Percentiles rank a stretch among this genome's conserved stretches.
Conservation (phyloP, 2,888 invertebrate genomes). For the Coremacera marginata region DNA sequence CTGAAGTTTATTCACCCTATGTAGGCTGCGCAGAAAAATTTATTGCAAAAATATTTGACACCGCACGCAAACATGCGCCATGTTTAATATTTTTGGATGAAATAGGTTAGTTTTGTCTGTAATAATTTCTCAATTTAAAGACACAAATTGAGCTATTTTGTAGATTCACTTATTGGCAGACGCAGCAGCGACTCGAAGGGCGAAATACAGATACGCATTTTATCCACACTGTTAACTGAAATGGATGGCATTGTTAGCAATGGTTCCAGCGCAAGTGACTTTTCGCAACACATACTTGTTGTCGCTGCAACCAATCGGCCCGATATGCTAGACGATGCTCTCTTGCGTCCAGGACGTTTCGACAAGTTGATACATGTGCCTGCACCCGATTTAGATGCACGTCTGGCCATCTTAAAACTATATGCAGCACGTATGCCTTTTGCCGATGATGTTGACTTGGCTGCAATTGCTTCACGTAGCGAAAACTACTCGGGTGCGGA, state of each 20-base stretch:
- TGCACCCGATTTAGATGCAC: constrained; percentile 72
- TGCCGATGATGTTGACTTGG: constrained; percentile 66
- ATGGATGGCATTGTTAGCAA: constrained; percentile 75
- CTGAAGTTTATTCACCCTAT: constrained; percentile 76
- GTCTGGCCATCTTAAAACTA: constrained; percentile 70
- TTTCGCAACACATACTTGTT: constrained; percentile 70
- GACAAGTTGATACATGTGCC: constrained; percentile 75
- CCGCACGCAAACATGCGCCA: constrained; percentile 74
- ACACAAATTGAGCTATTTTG: background rate
- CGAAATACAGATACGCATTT: constrained; percentile 73
- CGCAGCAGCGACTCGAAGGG: constrained; percentile 57
- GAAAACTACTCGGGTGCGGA: constrained; percentile 75
- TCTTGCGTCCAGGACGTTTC: constrained; percentile 75
- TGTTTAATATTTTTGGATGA: constrained; percentile 76
- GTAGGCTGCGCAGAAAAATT: constrained; percentile 76
- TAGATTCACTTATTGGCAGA: constrained; percentile 71
- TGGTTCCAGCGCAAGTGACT: constrained; percentile 28
- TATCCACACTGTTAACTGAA: constrained; percentile 75
- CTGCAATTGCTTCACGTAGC: constrained; percentile 69
- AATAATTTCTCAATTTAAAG: background rate
- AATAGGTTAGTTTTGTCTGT: constrained; percentile 68
- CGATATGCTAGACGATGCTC: constrained; percentile 74
- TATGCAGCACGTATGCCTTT: constrained; percentile 70
- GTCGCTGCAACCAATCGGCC: constrained; percentile 78
- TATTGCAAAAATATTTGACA: constrained; percentile 73